Base-by-base conservation (phyloP, 2,888 invertebrate species). In the Hermaeophaga mercurialis region DNA sequence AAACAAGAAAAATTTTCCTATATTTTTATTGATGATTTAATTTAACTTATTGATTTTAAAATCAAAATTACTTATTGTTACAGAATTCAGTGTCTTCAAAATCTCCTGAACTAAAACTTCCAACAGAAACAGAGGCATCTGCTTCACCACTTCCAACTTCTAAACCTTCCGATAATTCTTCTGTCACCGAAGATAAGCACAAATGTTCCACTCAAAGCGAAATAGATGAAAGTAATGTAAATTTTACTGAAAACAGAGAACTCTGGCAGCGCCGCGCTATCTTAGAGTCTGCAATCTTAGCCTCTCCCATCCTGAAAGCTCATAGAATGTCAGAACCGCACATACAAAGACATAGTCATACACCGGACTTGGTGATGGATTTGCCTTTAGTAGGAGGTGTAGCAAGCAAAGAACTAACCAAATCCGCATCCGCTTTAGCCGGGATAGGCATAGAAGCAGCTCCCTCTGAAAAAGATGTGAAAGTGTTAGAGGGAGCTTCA, bases 291-390 rank as follows among this genome's bases (percentile, higher is more conserved):
- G 67, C 73, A 41, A 8, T 52, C 12, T 70, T 73, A 43, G 47
- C 72, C 17, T 63, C 68, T 4, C 66, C 68, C 54, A 52, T 76
- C 59, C 28, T 72, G 63, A 76, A 77, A 41, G 67, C 77, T 4
- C 80, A 80, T 44, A 64, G 71, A 63, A 74, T 65, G 68, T 79
- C 73, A 58, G 82, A 70, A 67, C 70, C 70, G 9, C 73, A 71
- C 58, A 57, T 71, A 28, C 74, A 74, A 55, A 66, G 75, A 47
- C 81, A 82, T 59, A 82, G 81, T 61, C 84, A 85, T 66, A 86
- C 91, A 22, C 91, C 92, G 1, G 92, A 91, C 79, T 80, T 91
- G 55, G 91, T 92, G 62, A 87, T 91, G 85, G 91, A 90, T 78
- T 79, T 91, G 66, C 91, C 91, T n/a, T 79, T 86, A 63, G 78